A percentile compares a stretch with the other conserved stretches of the same genome.
Evolutionary conservation across 2,113 vertebrate species (phyloP).

Genomic region (Apistogramma diplotaenia): DNA sequence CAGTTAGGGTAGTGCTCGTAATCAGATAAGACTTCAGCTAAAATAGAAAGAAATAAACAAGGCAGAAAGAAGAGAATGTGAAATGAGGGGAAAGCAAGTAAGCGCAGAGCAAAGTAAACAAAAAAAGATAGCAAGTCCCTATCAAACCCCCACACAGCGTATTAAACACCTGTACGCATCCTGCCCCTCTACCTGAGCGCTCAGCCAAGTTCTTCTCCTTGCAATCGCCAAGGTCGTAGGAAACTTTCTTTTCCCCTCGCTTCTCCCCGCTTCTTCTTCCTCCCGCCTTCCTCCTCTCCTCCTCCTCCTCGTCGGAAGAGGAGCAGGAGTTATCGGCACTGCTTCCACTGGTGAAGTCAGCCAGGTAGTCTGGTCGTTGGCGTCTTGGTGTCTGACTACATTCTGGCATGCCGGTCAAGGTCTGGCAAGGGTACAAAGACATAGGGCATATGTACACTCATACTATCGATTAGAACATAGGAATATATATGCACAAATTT

Average conservation of each 20-base stretch:
- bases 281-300: conserved; percentile 67
- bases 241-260: conserved; percentile 82
- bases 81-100: background rate
- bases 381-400: conserved; percentile 81
- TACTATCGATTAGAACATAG: background rate
- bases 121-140: background rate
- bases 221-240: conserved; percentile 80
- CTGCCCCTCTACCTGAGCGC: conserved; percentile 80
- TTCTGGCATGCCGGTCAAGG: conserved; percentile 91
- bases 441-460: background rate
- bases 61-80: background rate
- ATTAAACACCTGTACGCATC: conserved; percentile 24
- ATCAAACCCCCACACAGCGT: background rate
- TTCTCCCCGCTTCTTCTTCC: conserved; percentile 74
- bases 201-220: conserved; percentile 82
- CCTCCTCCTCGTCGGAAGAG: conserved; percentile 81
- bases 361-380: conserved; percentile 67
- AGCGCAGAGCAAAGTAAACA: background rate
- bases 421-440: conserved; percentile 71
- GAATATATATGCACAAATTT: background rate
- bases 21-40: background rate
- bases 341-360: conserved; percentile 77
- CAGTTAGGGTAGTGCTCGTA: background rate
- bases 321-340: conserved; percentile 82
- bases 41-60: background rate